phyloP scores from a whole-genome alignment of 2,113 vertebrate genomes.

The Aldabrachelys gigantea region DNA sequence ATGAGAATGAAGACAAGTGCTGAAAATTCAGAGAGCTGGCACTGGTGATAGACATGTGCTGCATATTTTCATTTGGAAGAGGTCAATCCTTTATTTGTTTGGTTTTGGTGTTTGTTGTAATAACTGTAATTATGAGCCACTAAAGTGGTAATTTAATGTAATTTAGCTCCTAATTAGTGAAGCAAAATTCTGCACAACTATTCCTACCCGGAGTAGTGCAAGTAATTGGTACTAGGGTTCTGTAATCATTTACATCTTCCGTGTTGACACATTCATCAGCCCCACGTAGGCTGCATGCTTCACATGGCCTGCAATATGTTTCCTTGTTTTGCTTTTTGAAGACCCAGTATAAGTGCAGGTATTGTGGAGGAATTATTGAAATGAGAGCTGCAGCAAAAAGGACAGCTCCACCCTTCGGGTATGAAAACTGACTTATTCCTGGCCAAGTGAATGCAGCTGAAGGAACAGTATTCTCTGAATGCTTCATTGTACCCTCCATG shows the following conservation, averaged over 20 bases:
- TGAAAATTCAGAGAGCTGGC: slow-evolving; percentile 49
- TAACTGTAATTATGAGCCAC: slow-evolving; percentile 69
- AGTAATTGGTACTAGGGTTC: slow-evolving; percentile 37
- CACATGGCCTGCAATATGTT: background rate
- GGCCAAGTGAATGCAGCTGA: slow-evolving; percentile 23
- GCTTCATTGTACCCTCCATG: slow-evolving; percentile 9
- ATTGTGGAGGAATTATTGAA: slow-evolving; percentile 33
- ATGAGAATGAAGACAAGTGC: slow-evolving; percentile 46
- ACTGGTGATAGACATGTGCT: slow-evolving; percentile 49
- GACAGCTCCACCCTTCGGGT: slow-evolving; percentile 37
- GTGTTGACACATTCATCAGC: background rate
- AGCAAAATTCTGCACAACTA: slow-evolving; percentile 51
- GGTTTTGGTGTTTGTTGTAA: slow-evolving; percentile 64
- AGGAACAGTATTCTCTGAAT: slow-evolving; percentile 45
- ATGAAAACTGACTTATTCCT: slow-evolving; percentile 17
- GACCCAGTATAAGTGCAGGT: background rate
- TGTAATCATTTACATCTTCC: slow-evolving; percentile 35
- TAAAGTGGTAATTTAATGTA: slow-evolving; percentile 68
- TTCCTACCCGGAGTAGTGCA: slow-evolving; percentile 28
- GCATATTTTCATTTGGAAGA: slow-evolving; percentile 57
- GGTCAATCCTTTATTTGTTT: slow-evolving; percentile 61
- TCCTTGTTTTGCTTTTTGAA: background rate
- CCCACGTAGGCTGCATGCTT: background rate
- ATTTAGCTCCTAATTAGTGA: slow-evolving; percentile 68
- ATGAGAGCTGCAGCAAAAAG: slow-evolving; percentile 7